Evolutionary conservation across 2,113 vertebrate genomes (phyloP), one percentile per base, ranked within the genome.

Genomic region (Nettapus auritus): DNA sequence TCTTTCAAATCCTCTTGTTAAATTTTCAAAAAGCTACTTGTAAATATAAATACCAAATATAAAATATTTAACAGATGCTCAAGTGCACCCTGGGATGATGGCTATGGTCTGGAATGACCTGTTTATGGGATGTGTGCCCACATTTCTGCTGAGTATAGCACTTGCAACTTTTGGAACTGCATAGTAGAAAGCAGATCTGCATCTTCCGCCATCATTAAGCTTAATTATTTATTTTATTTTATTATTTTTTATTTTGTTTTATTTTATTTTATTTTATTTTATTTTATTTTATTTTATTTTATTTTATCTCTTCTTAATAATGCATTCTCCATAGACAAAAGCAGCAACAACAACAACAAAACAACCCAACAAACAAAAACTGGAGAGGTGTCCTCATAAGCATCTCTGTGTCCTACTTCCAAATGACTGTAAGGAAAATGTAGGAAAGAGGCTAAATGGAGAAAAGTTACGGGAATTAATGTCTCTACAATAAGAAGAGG

Each of bases 21-120:
- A 78, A 48, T 88, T 93, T 81, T 84, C 76, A 86, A 53, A 94
- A 76, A 93, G 62, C 69, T 92, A 57, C 66, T 88, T 90, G 86
- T 86, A 91, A 94, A 78, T 83, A 86, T 90, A 91, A 89, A 76
- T 69, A 59, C 52, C 33, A 66, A 70, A 34, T 69, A 90, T 96
- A 36, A 97, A 97, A 96, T 96, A 97, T 96, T 97, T 84, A 97
- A 82, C 85, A 85, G 68, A 94, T 82, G 62, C 36, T 83, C 63
- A 84, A 95, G 63, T 91, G 86, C 40, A 89, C 67, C 79, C 75
- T 93, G 80, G 85, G 89, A 90, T 93, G 89, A 91, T 86, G 90
- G 57, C 78, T 90, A 60, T 52, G 40, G 82, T 90, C 59, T 89
- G 80, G 66, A 90, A 91, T 85, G 75, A 92, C 90, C 74, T 75